Percentiles rank a stretch among this genome's conserved stretches.
phyloP scores from a whole-genome alignment of 2,797 vertebrate genomes.

The Ispidina picta region DNA sequence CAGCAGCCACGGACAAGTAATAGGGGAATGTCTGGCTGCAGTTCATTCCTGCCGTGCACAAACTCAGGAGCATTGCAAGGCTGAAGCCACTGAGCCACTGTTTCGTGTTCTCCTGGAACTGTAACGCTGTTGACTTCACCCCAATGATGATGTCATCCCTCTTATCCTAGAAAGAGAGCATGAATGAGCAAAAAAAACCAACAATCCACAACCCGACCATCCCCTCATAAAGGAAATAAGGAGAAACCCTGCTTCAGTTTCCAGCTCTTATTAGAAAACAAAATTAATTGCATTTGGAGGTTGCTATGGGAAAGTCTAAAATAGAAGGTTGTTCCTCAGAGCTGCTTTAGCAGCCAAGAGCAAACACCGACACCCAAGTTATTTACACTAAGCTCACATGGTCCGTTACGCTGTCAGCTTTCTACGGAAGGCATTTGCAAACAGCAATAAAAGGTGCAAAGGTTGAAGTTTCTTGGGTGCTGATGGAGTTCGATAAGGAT shows the following conservation, averaged over 20 bases:
- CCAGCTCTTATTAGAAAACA: neutral
- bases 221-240: neutral
- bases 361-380: neutral
- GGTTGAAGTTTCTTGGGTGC: neutral
- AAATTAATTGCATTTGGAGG: neutral
- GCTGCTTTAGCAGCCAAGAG: neutral
- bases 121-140: conserved; percentile 92
- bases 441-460: neutral
- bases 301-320: neutral
- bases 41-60: conserved; percentile 83
- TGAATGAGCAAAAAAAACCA: neutral
- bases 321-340: neutral
- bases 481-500: neutral
- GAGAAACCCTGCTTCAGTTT: neutral
- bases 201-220: neutral
- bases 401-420: neutral
- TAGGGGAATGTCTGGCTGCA: conserved; percentile 88
- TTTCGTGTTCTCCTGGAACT: conserved; percentile 88
- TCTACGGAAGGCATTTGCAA: neutral
- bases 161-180: conserved; percentile 84
- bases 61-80: conserved; percentile 85
- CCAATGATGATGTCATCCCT: conserved; percentile 89
- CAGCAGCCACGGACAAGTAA: conserved; percentile 80
- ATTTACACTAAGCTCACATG: neutral
- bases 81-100: conserved; percentile 90